Conservation (phyloP, 2,797 vertebrate genomes). For the Sciurus vulgaris region DNA sequence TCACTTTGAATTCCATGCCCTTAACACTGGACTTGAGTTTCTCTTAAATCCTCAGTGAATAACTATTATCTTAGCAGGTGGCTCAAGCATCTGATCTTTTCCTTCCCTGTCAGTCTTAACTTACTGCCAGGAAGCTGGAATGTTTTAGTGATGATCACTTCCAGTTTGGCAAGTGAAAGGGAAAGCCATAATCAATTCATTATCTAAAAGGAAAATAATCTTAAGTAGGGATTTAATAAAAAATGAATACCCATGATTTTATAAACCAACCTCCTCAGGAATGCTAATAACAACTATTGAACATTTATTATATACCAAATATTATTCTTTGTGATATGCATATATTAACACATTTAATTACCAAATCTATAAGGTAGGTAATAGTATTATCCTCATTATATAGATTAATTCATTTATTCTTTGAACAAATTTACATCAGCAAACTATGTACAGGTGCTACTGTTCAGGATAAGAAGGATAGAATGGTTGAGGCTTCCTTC, state of each 20-base stretch:
- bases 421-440: constrained; percentile 4
- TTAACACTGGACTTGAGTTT: background rate
- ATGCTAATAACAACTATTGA: constrained; percentile 8
- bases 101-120: background rate
- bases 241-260: constrained; percentile 22
- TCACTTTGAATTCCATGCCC: background rate
- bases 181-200: background rate
- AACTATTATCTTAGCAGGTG: background rate
- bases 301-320: background rate
- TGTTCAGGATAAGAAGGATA: background rate
- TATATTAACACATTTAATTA: background rate
- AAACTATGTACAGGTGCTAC: background rate
- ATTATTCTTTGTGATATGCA: background rate
- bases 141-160: background rate
- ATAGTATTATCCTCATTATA: background rate
- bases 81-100: background rate
- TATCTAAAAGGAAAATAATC: constrained; percentile 36
- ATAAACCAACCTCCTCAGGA: background rate
- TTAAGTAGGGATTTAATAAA: background rate
- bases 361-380: background rate
- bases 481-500: background rate
- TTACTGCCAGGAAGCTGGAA: background rate
- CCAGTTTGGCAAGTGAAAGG: constrained; percentile 4
- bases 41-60: background rate
- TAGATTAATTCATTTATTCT: constrained; percentile 26